These are phyloP conservation scores for Hippopotamus amphibius DNA, from an alignment of 2,113 vertebrate genomes.

Conservation along the genomic window DNA sequence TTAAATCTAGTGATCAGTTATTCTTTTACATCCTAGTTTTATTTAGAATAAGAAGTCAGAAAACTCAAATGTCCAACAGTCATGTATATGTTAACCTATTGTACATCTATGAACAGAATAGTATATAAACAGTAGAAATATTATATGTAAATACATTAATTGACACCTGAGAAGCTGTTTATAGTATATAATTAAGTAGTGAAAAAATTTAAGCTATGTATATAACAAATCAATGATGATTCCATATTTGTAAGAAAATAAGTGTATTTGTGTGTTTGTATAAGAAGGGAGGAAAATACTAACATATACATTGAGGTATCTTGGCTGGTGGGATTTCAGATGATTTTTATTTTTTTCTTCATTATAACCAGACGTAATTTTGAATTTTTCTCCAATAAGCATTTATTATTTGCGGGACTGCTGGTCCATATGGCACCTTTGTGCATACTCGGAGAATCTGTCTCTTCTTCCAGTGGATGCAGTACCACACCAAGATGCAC, in stretches of 20 bases:
- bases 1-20: neutral
- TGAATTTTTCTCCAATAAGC: slow-evolving; percentile 60
- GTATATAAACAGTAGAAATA: slow-evolving; percentile 26
- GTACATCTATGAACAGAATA: neutral
- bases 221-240: neutral
- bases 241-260: slow-evolving; percentile 62
- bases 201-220: slow-evolving; percentile 3
- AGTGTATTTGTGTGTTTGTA: neutral
- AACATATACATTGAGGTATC: slow-evolving; percentile 54
- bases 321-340: slow-evolving; percentile 38
- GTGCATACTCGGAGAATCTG: neutral
- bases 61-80: neutral
- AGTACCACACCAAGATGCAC: neutral
- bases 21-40: neutral
- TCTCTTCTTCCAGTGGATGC: neutral
- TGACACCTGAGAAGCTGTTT: neutral
- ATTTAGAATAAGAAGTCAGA: slow-evolving; percentile 29
- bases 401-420: slow-evolving; percentile 33
- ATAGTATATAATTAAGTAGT: slow-evolving; percentile 25
- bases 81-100: slow-evolving; percentile 14
- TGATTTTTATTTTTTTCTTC: slow-evolving; percentile 65
- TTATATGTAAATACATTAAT: slow-evolving; percentile 29
- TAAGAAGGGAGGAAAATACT: slow-evolving; percentile 38
- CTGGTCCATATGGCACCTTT: neutral
- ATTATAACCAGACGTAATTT: slow-evolving; percentile 66